Evolutionary conservation across 2,797 vertebrate genomes (phyloP).

Genomic region (Gallinago nigripennis): DNA sequence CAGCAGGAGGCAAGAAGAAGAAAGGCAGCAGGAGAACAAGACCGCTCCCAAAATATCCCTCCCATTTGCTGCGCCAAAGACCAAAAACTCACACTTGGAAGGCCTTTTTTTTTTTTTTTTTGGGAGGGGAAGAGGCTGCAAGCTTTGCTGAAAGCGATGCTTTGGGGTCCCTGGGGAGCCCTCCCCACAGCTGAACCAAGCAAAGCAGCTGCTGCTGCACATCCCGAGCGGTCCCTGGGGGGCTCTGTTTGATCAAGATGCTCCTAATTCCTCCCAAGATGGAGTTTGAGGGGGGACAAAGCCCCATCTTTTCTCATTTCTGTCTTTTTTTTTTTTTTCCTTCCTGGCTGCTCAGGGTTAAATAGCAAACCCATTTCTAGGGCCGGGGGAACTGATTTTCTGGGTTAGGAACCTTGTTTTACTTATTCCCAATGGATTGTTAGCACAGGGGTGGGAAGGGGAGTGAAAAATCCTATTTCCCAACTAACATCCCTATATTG

Average conservation of each 20-base stretch:
- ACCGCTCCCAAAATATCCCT: slow-evolving; percentile 16
- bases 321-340: fast-evolving
- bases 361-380: not conserved
- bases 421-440: not conserved
- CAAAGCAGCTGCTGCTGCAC: not conserved
- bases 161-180: not conserved
- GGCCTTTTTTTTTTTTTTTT: not conserved
- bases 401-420: not conserved
- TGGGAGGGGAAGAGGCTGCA: not conserved
- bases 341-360: not conserved
- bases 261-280: not conserved
- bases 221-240: not conserved
- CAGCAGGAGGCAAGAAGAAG: slow-evolving; percentile 39
- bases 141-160: not conserved
- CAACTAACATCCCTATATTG: not conserved
- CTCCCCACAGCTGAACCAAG: not conserved
- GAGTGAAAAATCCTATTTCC: not conserved
- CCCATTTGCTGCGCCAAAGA: fast-evolving
- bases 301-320: not conserved
- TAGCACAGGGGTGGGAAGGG: not conserved
- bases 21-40: slow-evolving; percentile 22
- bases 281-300: not conserved
- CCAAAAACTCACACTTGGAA: not conserved
- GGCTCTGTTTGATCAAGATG: not conserved
- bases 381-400: not conserved